phyloP scores from a whole-genome alignment of 2,113 vertebrate species.

The Catagonus wagneri region DNA sequence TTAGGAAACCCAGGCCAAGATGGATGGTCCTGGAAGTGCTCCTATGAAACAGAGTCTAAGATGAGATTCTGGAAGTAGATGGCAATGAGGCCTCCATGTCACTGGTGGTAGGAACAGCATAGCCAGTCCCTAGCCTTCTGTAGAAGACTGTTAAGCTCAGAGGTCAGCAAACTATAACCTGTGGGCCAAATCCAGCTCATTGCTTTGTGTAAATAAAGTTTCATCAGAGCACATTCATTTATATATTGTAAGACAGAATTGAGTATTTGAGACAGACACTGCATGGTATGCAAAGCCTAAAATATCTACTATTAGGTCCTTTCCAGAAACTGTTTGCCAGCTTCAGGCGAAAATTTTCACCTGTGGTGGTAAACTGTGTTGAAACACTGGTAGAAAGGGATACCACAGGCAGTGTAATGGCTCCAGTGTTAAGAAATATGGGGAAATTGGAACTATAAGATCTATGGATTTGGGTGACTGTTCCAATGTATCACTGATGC shows the following conservation, averaged over 20 bases:
- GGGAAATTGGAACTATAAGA: background rate
- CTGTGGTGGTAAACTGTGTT: background rate
- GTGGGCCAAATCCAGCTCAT: background rate
- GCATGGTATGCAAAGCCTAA: background rate
- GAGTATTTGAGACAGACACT: constrained; percentile 14
- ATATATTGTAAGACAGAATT: constrained; percentile 49
- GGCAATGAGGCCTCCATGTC: background rate
- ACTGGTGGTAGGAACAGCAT: background rate
- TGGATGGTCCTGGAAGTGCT: background rate
- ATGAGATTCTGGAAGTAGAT: background rate
- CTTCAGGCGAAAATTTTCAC: background rate
- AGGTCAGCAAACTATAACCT: background rate
- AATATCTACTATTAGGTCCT: background rate
- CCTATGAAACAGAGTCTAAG: background rate
- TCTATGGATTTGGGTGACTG: background rate
- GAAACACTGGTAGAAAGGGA: background rate
- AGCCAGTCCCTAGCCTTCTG: background rate
- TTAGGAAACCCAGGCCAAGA: background rate
- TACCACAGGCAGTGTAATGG: background rate
- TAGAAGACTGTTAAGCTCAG: background rate
- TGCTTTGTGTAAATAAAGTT: constrained; percentile 49
- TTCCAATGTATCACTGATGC: background rate
- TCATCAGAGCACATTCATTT: constrained; percentile 35
- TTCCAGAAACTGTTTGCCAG: constrained; percentile 7
- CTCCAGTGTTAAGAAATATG: background rate